Base-by-base conservation (phyloP, 2,797 vertebrate species). In the Naso thynnoides region DNA sequence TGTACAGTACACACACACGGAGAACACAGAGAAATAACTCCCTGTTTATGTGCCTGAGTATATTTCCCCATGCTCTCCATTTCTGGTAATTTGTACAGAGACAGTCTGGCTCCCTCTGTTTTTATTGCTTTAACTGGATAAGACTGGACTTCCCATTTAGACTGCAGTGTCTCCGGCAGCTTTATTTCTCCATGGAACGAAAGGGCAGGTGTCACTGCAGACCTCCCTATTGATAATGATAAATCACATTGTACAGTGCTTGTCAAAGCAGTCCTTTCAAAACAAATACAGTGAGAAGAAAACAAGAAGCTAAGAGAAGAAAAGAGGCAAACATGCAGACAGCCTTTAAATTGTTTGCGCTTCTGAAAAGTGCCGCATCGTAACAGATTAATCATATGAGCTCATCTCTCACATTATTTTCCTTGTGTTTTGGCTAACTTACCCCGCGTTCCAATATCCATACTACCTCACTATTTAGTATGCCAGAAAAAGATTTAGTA, bases 101-200 rank as follows among this genome's bases (percentile, higher is more conserved):
- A 85, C 85, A 78, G 85, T 72, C 78, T 78, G 78, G 70, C 81
- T 86, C 70, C 49, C 23, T 57, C 68, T 31, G 62, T 77, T 90
- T 88, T 91, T 90, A 92, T 92, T 91, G 82, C 89, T 85, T 60
- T 87, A 89, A 90, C 83, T 73, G 60, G 78, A 89, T 83, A 44
- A 87, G 77, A 81, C 61, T 36, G 68, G 81, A 82, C 88, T 65
- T 78, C 27, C 70, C 54, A 21, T 82, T 84, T 79, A 73, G 33
- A 70, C 72, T 21, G 14, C 18, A 24, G 49, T 13, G 16, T 56
- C 60, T 84, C 55, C 53, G 64, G 76, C 65, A 72, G 73, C 69
- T 82, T 89, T 87, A 89, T 88, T 89, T 86, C 87, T 90, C 85
- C 13, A 29, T 54, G 78, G 81, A 62, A 72, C 36, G 8, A 72